These are phyloP conservation scores for Rhabdomys dilectus DNA, from an alignment of 2,113 vertebrate genomes.

Conservation along the genomic window DNA sequence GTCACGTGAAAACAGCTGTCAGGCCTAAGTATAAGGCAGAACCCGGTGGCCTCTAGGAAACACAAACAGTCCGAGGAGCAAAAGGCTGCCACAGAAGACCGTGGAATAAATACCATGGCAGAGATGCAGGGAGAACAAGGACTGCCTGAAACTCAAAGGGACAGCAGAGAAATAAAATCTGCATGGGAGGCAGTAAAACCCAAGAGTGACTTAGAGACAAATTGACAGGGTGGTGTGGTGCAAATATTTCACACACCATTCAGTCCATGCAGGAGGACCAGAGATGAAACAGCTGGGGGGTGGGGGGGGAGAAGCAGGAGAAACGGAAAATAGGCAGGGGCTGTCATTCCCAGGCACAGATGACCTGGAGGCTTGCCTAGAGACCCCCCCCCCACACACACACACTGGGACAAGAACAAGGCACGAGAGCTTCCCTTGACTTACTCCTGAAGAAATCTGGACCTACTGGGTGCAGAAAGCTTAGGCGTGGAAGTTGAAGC, in stretches of 20 bases:
- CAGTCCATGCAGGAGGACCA: neutral
- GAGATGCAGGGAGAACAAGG: accelerated
- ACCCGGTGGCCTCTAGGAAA: neutral
- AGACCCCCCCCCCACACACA: too few species aligned
- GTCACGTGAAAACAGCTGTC: neutral
- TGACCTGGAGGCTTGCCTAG: accelerated
- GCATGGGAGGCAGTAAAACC: neutral
- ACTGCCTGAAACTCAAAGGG: neutral
- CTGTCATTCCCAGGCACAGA: accelerated
- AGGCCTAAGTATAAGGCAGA: neutral
- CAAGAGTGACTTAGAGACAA: neutral
- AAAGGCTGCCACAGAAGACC: neutral
- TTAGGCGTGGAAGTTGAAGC: accelerated
- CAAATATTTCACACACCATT: neutral
- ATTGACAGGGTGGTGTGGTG: neutral
- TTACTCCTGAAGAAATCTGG: accelerated
- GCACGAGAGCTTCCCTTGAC: accelerated
- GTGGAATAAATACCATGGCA: accelerated
- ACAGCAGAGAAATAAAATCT: neutral
- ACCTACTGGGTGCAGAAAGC: accelerated
- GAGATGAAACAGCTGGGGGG: accelerated
- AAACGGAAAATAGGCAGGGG: neutral
- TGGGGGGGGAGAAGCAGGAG: neutral
- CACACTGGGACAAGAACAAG: neutral
- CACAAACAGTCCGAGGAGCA: neutral